phyloP scores from a whole-genome alignment of 2,113 vertebrate species.

The Neomonachus schauinslandi region DNA sequence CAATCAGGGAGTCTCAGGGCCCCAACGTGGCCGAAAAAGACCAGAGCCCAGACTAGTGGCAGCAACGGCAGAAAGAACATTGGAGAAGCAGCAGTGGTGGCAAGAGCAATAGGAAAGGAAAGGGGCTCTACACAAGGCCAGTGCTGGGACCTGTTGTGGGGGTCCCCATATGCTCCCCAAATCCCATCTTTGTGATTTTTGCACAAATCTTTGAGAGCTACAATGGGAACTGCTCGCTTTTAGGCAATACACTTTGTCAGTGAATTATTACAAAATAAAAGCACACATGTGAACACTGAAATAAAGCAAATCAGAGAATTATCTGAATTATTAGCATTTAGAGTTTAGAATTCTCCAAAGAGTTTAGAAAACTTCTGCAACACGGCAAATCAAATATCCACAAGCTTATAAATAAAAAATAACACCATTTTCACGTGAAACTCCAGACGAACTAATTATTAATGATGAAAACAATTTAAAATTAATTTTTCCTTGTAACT shows the following conservation, averaged over 20 bases:
- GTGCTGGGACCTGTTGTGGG: neutral
- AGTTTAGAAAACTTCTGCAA: constrained; percentile 7
- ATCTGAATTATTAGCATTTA: neutral
- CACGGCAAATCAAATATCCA: neutral
- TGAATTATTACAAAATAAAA: constrained; percentile 25
- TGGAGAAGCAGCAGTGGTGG: neutral
- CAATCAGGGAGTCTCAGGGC: neutral
- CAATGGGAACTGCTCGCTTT: neutral
- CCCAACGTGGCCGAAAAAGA: neutral
- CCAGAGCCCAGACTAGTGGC: neutral
- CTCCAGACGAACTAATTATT: neutral
- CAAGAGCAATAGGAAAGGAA: neutral
- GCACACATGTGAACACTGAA: neutral
- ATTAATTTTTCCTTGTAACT: constrained; percentile 1
- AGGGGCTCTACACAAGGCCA: neutral
- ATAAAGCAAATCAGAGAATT: neutral
- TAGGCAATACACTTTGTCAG: neutral
- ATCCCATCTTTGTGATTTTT: neutral
- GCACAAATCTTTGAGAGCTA: neutral
- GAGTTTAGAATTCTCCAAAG: neutral
- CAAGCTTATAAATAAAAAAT: neutral
- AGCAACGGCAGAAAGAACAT: neutral
- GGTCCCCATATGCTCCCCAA: neutral
- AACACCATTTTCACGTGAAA: neutral
- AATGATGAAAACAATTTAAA: neutral